phyloP scores from a whole-genome alignment of 2,113 vertebrate species.

The Chlorodrepanis virens region DNA sequence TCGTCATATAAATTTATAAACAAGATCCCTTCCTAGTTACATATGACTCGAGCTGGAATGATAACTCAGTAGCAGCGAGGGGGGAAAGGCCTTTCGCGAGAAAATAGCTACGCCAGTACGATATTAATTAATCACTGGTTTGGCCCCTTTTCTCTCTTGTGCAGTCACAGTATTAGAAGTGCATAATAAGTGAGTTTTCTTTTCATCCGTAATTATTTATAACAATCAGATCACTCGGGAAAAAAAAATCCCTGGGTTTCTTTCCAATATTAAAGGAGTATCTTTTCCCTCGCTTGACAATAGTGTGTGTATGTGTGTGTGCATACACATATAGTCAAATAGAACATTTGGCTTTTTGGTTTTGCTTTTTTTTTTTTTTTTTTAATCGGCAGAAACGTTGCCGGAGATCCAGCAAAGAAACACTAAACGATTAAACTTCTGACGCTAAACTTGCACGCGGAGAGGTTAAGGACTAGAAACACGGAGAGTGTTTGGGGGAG shows the following conservation, averaged over 20 bases:
- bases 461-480: not conserved
- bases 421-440: not conserved
- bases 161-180: conserved; percentile 43
- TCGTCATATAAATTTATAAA: conserved; percentile 75
- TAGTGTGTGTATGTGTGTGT: not conserved
- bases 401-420: not conserved
- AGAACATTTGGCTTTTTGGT: not conserved
- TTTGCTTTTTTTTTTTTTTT: not conserved
- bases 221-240: conserved; percentile 13
- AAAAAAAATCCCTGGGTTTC: not conserved
- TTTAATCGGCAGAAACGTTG: not conserved
- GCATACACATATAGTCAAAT: not conserved
- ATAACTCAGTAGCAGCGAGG: not conserved
- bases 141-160: not conserved
- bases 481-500: not conserved
- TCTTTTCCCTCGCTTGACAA: not conserved
- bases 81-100: not conserved
- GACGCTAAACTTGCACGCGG: rapidly evolving
- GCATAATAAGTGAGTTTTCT: conserved; percentile 49
- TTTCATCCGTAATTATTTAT: conserved; percentile 57
- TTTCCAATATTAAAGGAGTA: not conserved
- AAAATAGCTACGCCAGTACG: conserved; percentile 26
- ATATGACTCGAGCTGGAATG: conserved; percentile 42
- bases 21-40: conserved; percentile 59
- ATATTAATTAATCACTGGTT: conserved; percentile 64